Conservation (phyloP, 1,140 invertebrate genomes). For the Dreissena polymorpha region DNA sequence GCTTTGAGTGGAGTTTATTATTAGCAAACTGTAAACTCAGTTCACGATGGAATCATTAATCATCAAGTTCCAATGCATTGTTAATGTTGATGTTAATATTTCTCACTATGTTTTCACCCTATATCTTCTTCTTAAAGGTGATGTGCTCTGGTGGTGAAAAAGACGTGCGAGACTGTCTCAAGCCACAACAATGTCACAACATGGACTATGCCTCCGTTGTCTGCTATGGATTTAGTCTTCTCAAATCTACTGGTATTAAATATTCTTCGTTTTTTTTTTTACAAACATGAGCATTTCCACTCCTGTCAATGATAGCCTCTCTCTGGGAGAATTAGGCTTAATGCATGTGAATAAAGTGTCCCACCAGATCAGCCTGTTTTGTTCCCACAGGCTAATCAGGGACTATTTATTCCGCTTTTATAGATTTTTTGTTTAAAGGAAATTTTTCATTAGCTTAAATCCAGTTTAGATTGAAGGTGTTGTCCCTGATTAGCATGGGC, state of each 20-base stretch:
- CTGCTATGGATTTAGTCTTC: slow-evolving; percentile 21
- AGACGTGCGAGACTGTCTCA: slow-evolving; percentile 28
- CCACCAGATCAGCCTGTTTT: background rate
- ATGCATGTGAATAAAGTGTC: background rate
- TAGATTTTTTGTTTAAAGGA: no score
- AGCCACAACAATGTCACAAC: background rate
- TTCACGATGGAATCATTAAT: no score
- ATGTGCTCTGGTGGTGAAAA: slow-evolving; percentile 18
- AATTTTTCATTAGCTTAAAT: no score
- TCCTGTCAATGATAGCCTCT: background rate
- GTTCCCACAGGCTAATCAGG: background rate
- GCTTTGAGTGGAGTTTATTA: no score
- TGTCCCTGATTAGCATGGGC: no score
- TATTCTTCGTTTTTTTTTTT: background rate
- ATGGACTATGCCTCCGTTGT: slow-evolving; percentile 34
- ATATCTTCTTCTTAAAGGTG: slow-evolving; percentile 3
- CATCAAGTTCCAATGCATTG: no score
- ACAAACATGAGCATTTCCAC: background rate
- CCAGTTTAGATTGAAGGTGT: no score
- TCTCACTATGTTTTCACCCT: no score
- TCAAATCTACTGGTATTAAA: slow-evolving; percentile 2
- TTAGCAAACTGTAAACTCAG: background rate
- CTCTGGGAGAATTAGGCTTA: background rate
- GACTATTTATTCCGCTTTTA: background rate
- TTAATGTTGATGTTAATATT: background rate